A percentile compares a stretch with the other conserved stretches of the same genome.
These are phyloP conservation scores for Achlya flavicornis DNA, from an alignment of 2,888 invertebrate species.

Conservation along the genomic window DNA sequence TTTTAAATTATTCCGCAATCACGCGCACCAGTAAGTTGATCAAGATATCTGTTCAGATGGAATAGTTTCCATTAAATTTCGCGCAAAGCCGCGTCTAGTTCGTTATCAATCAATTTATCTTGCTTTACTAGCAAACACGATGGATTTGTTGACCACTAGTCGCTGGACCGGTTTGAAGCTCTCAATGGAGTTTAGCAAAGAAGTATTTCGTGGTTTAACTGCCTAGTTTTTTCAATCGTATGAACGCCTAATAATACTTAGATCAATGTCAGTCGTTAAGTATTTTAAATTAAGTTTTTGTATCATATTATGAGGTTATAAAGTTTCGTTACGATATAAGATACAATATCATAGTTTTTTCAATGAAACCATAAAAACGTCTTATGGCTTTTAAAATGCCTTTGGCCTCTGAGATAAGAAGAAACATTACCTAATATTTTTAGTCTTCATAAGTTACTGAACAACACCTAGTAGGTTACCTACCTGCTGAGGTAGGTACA, in stretches of 20 bases:
- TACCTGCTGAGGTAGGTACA: no score
- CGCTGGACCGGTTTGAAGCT: slow-evolving; percentile 60
- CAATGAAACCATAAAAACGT: not conserved
- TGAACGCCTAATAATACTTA: slow-evolving; percentile 4
- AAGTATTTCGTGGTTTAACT: slow-evolving; percentile 14
- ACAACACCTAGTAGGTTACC: no score
- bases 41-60: slow-evolving; percentile 61
- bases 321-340: not conserved
- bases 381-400: not conserved
- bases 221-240: not conserved
- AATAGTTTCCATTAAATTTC: slow-evolving; percentile 73
- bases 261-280: not conserved
- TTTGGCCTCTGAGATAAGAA: no score
- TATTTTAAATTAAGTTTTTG: not conserved
- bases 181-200: slow-evolving; percentile 48
- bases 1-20: slow-evolving; percentile 61
- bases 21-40: slow-evolving; percentile 53
- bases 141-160: slow-evolving; percentile 69
- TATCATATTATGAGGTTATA: not conserved
- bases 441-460: no score
- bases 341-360: not conserved
- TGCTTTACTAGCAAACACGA: slow-evolving; percentile 60
- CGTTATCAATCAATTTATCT: slow-evolving; percentile 81
- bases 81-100: slow-evolving; percentile 65
- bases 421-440: no score